Evolutionary conservation across 2,113 vertebrate genomes (phyloP).

Genomic region (Mola mola): DNA sequence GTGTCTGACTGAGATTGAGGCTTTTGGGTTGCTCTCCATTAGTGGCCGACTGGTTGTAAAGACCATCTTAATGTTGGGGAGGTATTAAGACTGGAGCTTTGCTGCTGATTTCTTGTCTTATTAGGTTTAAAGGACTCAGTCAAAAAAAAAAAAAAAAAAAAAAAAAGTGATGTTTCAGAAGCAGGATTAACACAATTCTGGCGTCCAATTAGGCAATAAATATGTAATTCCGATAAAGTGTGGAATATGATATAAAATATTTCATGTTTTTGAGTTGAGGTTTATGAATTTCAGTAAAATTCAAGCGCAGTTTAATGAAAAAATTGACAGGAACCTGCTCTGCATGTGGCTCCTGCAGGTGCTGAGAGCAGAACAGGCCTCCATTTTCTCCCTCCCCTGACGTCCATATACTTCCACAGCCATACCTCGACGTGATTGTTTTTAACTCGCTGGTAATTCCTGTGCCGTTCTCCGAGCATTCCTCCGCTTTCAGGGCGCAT

Average conservation of each 20-base stretch:
- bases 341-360: too few species aligned
- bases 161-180: too few species aligned
- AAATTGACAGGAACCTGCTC: too few species aligned
- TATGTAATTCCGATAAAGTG: too few species aligned
- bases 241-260: too few species aligned
- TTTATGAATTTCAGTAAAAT: too few species aligned
- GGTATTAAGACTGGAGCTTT: neutral
- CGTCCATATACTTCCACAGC: neutral
- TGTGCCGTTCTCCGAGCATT: constrained; percentile 4
- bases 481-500: constrained; percentile 28
- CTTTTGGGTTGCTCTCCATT: constrained; percentile 36
- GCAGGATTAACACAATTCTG: too few species aligned
- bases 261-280: too few species aligned
- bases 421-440: neutral
- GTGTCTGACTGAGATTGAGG: constrained; percentile 35
- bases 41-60: constrained; percentile 50
- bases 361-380: neutral
- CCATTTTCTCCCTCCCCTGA: neutral
- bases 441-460: too few species aligned
- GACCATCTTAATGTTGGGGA: constrained; percentile 39
- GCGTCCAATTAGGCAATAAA: too few species aligned
- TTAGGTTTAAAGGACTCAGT: neutral
- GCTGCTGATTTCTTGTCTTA: neutral
- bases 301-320: too few species aligned
- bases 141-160: too few species aligned